Evolutionary conservation across 2,797 vertebrate genomes (phyloP), one percentile per base, ranked within the genome.

Genomic region (Sebastes paucispinis): DNA sequence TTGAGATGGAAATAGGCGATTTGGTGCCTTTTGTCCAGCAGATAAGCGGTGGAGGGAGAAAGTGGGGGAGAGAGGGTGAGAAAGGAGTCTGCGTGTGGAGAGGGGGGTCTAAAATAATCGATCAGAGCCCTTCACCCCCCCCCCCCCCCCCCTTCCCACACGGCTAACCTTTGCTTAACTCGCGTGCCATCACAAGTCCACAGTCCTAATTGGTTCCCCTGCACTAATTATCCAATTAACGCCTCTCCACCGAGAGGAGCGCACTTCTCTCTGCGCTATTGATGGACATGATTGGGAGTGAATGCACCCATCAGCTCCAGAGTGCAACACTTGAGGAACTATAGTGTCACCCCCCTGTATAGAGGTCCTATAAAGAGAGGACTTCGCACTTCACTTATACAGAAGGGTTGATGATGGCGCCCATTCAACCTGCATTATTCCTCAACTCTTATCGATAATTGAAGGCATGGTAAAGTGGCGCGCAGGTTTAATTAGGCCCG

Each of bases 111-210:
- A 62, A 81, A 54, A 76, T 81, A 82, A 92, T 91, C 91, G 94
- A 95, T 95, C 86, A 82, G 85, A 74, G 22, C 65, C 10, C 25
- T 73, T 59, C 77, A 57, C 70, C 75, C 39, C 69, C 69, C n/a
- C n/a, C n/a, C n/a, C n/a, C n/a, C n/a, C n/a, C n/a, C n/a, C 55
- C 36, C n/a, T 10, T 20, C 11, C n/a, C 52, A 5, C 43, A 47
- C 8, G 2, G 74, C 87, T 90, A 92, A 93, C 91, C 90, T 86
- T 90, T 87, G 93, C 93, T 91, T 85, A 85, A 91, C 95, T 96
- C 96, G 90, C 94, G 96, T 96, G 96, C 96, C 97, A 95, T 94
- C 95, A 96, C 95, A 91, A 92, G 91, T 93, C 89, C 94, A 84
- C 88, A 91, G 88, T 50, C 87, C 92, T 96, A 95, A 96, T 96